Percentiles rank a stretch among this genome's conserved stretches.
Conservation (phyloP, 2,797 vertebrate genomes). For the Salmo trutta region DNA sequence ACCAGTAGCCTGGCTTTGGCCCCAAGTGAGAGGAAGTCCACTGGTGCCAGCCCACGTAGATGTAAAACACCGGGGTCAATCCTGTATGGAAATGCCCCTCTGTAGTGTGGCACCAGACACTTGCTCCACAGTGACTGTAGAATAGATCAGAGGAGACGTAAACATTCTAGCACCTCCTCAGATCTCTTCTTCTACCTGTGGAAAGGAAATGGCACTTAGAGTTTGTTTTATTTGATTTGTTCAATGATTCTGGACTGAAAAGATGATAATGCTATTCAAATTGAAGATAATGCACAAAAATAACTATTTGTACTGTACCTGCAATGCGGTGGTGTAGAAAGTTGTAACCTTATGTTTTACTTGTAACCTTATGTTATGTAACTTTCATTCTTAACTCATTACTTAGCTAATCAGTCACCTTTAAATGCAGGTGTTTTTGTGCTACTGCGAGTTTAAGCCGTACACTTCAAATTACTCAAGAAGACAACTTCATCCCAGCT, state of each 20-base stretch:
- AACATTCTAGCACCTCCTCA: slow-evolving; percentile 32
- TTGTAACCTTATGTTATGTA: no score
- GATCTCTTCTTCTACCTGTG: neutral
- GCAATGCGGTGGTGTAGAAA: neutral
- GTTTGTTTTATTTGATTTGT: neutral
- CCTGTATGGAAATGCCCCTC: slow-evolving; percentile 4
- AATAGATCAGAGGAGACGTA: slow-evolving; percentile 35
- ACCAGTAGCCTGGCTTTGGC: no score
- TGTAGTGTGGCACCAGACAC: slow-evolving; percentile 52
- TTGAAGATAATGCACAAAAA: neutral
- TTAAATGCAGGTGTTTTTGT: neutral
- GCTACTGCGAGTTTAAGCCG: neutral
- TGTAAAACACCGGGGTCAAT: no score
- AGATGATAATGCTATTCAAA: neutral
- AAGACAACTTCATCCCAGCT: neutral
- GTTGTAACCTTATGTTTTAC: neutral
- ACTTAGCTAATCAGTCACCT: neutral
- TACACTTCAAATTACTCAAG: neutral
- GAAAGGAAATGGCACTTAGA: neutral
- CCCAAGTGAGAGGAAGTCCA: no score
- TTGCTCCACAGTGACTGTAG: slow-evolving; percentile 29
- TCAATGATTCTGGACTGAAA: neutral
- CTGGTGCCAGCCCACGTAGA: no score
- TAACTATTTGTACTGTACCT: neutral
- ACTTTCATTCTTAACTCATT: neutral